Evolutionary conservation across 2,888 invertebrate genomes (phyloP).

Genomic region (Melinopterus prodromus): DNA sequence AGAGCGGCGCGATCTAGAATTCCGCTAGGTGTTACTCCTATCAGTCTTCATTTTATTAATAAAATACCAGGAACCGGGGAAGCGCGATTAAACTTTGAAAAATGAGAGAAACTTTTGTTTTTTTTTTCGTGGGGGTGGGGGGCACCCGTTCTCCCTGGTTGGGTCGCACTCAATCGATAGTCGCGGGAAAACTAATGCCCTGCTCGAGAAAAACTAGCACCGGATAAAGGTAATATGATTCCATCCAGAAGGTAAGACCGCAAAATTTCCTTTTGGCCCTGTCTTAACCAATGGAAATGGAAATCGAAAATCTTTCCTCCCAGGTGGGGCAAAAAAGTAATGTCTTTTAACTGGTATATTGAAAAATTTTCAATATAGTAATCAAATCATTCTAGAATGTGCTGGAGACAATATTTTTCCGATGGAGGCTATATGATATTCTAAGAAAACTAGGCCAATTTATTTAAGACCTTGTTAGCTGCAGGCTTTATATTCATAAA

Average conservation of each 20-base stretch:
- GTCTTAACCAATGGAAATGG: slow-evolving; percentile 6
- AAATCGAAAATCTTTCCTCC: neutral
- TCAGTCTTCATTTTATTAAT: slow-evolving; percentile 23
- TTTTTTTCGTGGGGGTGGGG: slow-evolving; percentile 8
- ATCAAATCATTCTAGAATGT: neutral
- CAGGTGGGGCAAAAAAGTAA: too few relatives aligned
- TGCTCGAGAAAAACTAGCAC: neutral
- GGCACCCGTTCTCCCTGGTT: neutral
- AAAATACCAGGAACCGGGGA: slow-evolving; percentile 16
- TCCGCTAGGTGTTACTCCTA: slow-evolving; percentile 20
- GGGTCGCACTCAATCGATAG: slow-evolving; percentile 15
- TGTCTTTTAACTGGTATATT: too few relatives aligned
- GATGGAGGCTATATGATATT: too few relatives aligned
- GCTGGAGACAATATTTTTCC: too few relatives aligned
- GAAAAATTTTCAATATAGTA: neutral
- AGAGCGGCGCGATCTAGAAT: neutral
- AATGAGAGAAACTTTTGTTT: slow-evolving; percentile 23
- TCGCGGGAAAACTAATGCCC: slow-evolving; percentile 17
- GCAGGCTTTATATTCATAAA: too few relatives aligned
- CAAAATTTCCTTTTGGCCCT: slow-evolving; percentile 14
- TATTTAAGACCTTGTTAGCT: too few relatives aligned
- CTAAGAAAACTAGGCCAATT: too few relatives aligned
- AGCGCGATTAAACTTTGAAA: slow-evolving; percentile 20
- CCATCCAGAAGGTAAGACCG: slow-evolving; percentile 6
- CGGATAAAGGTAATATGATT: slow-evolving; percentile 20